phyloP scores from a whole-genome alignment of 2,797 vertebrate species.

The Paramormyrops hopkinsi region DNA sequence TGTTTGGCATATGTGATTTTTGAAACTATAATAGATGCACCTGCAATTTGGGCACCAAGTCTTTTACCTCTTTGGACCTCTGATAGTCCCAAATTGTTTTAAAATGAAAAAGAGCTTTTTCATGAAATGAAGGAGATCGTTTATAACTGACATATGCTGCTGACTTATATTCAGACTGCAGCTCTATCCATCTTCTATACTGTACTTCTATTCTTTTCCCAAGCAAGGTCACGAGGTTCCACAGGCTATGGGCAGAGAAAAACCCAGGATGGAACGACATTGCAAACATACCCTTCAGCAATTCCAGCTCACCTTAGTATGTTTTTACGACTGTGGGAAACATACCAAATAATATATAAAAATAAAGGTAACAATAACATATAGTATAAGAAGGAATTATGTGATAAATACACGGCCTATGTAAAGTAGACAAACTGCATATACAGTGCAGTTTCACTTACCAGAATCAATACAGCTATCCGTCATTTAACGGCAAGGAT shows the following conservation, averaged over 20 bases:
- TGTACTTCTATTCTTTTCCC: background rate
- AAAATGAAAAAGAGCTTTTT: background rate
- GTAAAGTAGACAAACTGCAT: background rate
- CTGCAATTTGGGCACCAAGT: background rate
- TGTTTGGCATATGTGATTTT: background rate
- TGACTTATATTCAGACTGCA: background rate
- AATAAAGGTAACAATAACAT: background rate
- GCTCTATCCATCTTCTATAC: background rate
- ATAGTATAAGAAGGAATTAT: background rate
- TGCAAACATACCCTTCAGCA: background rate
- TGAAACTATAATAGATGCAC: background rate
- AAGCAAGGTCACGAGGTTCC: background rate
- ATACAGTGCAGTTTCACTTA: background rate
- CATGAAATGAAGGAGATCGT: background rate
- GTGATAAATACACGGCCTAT: background rate
- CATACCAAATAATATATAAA: background rate
- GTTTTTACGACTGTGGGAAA: background rate
- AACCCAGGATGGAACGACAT: background rate
- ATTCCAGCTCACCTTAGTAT: background rate
- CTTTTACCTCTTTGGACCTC: background rate
- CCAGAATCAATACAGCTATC: background rate
- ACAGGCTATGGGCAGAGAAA: background rate
- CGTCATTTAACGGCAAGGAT: background rate
- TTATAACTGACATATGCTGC: background rate
- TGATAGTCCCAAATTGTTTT: background rate